These are phyloP conservation scores for Agonopterix subpropinquella DNA, from an alignment of 2,888 invertebrate species.

Conservation along the genomic window DNA sequence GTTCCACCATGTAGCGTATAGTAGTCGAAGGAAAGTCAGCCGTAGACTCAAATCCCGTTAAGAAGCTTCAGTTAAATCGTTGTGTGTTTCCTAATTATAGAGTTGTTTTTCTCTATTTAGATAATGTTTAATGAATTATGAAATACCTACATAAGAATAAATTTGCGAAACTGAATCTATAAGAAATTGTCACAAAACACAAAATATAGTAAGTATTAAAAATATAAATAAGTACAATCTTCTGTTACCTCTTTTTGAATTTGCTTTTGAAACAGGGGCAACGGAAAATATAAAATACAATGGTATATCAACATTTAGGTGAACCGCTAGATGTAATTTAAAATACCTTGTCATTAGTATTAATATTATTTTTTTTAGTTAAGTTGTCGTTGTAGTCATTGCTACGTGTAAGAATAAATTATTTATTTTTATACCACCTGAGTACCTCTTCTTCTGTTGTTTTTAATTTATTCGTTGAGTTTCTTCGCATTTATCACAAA, in stretches of 20 bases:
- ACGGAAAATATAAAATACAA: conserved; percentile 56
- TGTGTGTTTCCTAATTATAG: conserved; percentile 29
- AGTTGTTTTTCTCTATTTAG: conserved; percentile 5
- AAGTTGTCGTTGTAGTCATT: conserved; percentile 57
- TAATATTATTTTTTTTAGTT: conserved; percentile 72
- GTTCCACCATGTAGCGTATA: not conserved
- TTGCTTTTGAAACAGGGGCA: conserved; percentile 57
- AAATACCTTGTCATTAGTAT: conserved; percentile 75
- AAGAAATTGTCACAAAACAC: conserved; percentile 34
- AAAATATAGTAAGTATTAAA: conserved; percentile 62
- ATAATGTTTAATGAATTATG: not conserved
- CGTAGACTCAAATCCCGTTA: not conserved
- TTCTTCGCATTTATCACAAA: conserved; percentile 23
- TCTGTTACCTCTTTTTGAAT: conserved; percentile 72
- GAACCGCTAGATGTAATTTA: conserved; percentile 70
- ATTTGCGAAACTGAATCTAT: not conserved
- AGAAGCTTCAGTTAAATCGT: conserved; percentile 36
- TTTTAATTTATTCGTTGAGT: conserved; percentile 32
- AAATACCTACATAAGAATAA: no score
- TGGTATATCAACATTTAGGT: conserved; percentile 41
- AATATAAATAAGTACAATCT: conserved; percentile 59
- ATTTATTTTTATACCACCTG: conserved; percentile 67
- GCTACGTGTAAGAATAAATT: conserved; percentile 49
- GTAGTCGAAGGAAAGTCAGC: not conserved
- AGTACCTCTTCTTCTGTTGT: conserved; percentile 68